Base-by-base conservation (phyloP, 2,797 vertebrate species). In the Scolopax bukidnonensis region DNA sequence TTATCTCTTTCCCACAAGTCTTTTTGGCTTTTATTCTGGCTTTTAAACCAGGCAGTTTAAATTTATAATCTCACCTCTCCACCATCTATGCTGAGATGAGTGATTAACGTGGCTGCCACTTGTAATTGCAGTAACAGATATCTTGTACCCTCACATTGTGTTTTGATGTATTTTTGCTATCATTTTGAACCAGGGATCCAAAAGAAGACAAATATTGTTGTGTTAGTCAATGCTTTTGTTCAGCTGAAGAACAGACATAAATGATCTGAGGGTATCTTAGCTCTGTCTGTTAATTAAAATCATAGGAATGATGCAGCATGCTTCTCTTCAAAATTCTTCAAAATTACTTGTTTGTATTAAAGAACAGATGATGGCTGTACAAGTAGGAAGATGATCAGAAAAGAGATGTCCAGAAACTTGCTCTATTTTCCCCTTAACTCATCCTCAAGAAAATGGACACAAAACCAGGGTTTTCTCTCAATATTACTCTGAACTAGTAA, bases 1-100 rank as follows among this genome's bases (percentile, higher is more conserved):
- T 93, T 96, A 96, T 95, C 93, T 95, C 93, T 95, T 96, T 96
- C 94, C 95, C 94, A 96, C 91, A 88, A 94, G 21, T 33, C 51
- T 77, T 79, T 94, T 90, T 93, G 91, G 77, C 25, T 88, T 92
- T 65, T 91, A 82, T 84, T 96, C 53, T 87, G 80, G 16, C 21
- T 91, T 94, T 71, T 90, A 91, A 92, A 13, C 41, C 45, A 67
- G 30, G 48, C 60, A 33, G 27, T 87, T 87, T 57, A 64, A 77
- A 90, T 95, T 84, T 87, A 57, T 59, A 87, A 92, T 90, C 94
- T 92, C 80, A 84, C 75, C 63, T 91, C 84, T 64, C 60, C 83
- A 92, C 60, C 64, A 50, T 57, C 71, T 74, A 87, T 53, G 45
- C 77, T 53, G 71, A 69, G 56, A 71, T 90, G 86, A 84, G 53